These are phyloP conservation scores for Dufourea novaeangliae DNA, from an alignment of 1,140 invertebrate genomes.

Conservation along the genomic window DNA sequence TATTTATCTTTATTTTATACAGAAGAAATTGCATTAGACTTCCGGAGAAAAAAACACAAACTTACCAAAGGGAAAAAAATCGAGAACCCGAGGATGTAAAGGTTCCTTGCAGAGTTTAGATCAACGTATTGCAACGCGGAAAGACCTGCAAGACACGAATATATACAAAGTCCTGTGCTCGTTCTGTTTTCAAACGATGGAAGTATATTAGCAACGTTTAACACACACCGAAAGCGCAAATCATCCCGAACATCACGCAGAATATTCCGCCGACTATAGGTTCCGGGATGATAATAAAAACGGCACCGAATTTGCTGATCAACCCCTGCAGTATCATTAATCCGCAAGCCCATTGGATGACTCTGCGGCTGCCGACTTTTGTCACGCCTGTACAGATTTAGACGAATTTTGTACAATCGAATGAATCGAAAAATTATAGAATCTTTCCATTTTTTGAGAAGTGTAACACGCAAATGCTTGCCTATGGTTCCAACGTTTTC, in stretches of 20 bases:
- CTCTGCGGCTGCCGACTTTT: conserved; percentile 92
- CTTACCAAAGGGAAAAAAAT: conserved; percentile 90
- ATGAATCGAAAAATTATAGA: neutral
- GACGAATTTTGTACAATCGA: neutral
- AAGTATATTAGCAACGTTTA: neutral
- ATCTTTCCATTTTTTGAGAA: neutral
- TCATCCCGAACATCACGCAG: conserved; percentile 94
- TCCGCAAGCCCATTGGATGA: conserved; percentile 90
- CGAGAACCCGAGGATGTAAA: conserved; percentile 94
- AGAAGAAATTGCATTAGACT: neutral
- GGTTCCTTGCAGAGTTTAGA: conserved; percentile 90
- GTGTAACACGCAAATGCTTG: neutral
- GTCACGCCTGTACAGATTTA: conserved; percentile 72
- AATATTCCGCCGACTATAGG: conserved; percentile 94
- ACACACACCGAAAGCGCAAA: conserved; percentile 88
- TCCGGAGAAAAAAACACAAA: neutral
- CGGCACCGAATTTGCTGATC: conserved; percentile 91
- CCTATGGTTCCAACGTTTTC: conserved; percentile 96
- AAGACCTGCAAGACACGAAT: conserved; percentile 82
- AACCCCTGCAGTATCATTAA: conserved; percentile 91
- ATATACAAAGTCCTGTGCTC: neutral
- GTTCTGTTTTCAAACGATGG: neutral
- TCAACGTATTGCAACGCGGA: conserved; percentile 92
- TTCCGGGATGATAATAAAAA: conserved; percentile 94
- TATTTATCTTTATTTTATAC: neutral